Evolutionary conservation across 2,113 vertebrate species (phyloP).

Genomic region (crab-eating macaque (Macaca fascicularis)): DNA sequence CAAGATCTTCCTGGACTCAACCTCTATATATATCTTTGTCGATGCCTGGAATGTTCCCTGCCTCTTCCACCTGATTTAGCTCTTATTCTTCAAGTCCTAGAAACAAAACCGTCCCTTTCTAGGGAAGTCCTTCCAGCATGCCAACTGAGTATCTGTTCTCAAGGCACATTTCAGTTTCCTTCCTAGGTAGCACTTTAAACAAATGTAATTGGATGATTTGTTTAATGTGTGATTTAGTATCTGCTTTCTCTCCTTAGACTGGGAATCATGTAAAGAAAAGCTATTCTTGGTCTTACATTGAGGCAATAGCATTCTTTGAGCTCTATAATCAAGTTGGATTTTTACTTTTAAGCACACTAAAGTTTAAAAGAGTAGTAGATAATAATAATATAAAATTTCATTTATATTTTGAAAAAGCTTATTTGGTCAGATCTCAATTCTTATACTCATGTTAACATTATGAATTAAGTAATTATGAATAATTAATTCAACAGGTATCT

Average conservation of each 20-base stretch:
- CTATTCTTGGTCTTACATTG: not conserved
- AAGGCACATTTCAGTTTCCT: not conserved
- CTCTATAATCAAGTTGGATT: not conserved
- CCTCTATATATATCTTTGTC: not conserved
- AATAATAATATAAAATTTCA: not conserved
- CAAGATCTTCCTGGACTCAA: not conserved
- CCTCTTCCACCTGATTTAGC: not conserved
- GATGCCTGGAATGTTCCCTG: not conserved
- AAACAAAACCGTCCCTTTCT: not conserved
- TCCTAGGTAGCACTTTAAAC: not conserved
- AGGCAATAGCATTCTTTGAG: not conserved
- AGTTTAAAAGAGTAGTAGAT: not conserved
- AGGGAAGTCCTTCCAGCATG: not conserved
- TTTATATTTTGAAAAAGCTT: not conserved
- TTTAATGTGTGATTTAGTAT: not conserved
- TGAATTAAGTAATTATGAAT: not conserved
- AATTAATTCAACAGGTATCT: not conserved
- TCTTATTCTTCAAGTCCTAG: not conserved
- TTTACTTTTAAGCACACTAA: constrained; percentile 6
- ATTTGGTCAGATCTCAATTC: not conserved
- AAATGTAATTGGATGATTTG: not conserved
- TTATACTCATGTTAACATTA: not conserved
- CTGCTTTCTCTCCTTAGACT: not conserved
- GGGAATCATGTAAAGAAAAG: not conserved
- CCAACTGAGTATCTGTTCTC: not conserved